phyloP scores from a whole-genome alignment of 92 coral and sea anemone genomes.

The Porites cylindrica region DNA sequence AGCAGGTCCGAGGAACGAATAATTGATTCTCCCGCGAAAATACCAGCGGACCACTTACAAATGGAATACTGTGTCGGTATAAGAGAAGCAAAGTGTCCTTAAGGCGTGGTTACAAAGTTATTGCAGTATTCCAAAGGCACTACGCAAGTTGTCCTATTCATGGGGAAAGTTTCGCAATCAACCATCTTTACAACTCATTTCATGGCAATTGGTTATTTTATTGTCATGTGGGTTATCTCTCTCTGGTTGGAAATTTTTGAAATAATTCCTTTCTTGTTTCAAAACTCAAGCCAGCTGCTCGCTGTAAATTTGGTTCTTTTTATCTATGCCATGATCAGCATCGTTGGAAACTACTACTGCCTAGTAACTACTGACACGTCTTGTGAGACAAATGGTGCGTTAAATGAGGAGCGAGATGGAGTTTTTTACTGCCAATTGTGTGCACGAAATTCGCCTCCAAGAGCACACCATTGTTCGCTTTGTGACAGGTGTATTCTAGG shows the following conservation, averaged over 20 bases:
- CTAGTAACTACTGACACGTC: conserved; percentile 73
- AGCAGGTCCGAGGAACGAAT: background rate
- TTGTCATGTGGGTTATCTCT: background rate
- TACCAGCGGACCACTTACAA: conserved; percentile 9
- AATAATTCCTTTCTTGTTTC: conserved; percentile 72
- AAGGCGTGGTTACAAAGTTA: background rate
- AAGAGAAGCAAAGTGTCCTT: background rate
- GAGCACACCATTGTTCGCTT: conserved; percentile 84
- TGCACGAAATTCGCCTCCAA: conserved; percentile 86
- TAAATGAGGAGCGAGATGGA: conserved; percentile 63
- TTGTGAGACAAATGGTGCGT: conserved; percentile 36
- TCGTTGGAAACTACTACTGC: conserved; percentile 72
- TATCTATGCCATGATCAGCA: conserved; percentile 64
- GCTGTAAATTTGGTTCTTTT: conserved; percentile 45
- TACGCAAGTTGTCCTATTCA: background rate
- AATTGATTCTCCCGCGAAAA: conserved; percentile 44
- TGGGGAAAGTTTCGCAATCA: conserved; percentile 7
- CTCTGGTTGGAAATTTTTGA: conserved; percentile 61
- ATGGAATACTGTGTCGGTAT: background rate
- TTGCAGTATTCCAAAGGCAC: background rate
- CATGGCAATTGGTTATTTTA: conserved; percentile 36
- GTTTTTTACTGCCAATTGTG: conserved; percentile 85
- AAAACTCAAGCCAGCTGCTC: conserved; percentile 27
- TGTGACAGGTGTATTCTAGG: conserved; percentile 79
- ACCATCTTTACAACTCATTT: conserved; percentile 27